A percentile compares a stretch with the other conserved stretches of the same genome.
Conservation (phyloP, 2,888 invertebrate genomes). For the Labia minor region DNA sequence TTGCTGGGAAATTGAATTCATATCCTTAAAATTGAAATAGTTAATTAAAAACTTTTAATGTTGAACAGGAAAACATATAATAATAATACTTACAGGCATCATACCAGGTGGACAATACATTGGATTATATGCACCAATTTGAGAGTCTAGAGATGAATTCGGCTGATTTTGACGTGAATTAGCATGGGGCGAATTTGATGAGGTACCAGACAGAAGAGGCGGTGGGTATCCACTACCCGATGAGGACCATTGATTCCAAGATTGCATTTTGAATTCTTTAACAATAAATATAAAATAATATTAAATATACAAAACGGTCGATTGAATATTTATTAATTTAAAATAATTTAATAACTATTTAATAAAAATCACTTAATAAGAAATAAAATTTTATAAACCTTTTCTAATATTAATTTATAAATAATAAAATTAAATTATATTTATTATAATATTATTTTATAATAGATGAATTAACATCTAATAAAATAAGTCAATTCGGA, state of each 20-base stretch:
- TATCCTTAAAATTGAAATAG: background rate
- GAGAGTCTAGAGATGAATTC: background rate
- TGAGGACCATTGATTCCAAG: slow-evolving; percentile 25
- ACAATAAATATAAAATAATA: background rate
- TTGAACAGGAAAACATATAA: too few relatives aligned
- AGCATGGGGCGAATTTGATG: background rate
- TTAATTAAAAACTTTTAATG: too few relatives aligned
- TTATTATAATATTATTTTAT: too few relatives aligned
- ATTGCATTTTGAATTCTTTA: slow-evolving; percentile 23
- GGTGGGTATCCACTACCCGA: slow-evolving; percentile 18
- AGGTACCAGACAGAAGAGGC: slow-evolving; percentile 19
- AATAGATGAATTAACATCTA: too few relatives aligned
- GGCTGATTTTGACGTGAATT: background rate
- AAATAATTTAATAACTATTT: too few relatives aligned
- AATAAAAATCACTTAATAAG: too few relatives aligned
- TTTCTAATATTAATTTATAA: too few relatives aligned
- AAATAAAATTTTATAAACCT: too few relatives aligned
- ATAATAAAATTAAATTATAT: too few relatives aligned
- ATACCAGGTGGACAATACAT: slow-evolving; percentile 17
- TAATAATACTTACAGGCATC: slow-evolving; percentile 24
- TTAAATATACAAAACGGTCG: too few relatives aligned
- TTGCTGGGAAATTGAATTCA: slow-evolving; percentile 13
- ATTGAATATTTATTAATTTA: too few relatives aligned
- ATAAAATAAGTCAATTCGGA: too few relatives aligned
- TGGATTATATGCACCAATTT: background rate